Evolutionary conservation across 2,888 invertebrate genomes (phyloP).

Genomic region (Lissocephala sabroskyi): DNA sequence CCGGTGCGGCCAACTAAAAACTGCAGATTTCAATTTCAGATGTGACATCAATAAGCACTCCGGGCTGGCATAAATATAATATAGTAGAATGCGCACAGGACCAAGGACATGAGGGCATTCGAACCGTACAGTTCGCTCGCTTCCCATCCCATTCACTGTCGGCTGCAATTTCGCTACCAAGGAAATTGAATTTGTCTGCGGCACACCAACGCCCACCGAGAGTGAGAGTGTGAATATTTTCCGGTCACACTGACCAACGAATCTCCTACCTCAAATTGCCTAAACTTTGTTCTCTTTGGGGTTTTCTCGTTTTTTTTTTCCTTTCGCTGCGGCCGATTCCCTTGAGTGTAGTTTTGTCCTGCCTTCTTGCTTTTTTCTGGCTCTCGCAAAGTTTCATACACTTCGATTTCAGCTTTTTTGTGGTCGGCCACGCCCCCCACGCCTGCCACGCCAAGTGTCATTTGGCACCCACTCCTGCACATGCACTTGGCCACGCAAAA

Average conservation of each 20-base stretch:
- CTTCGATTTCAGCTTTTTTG: conserved; percentile 33
- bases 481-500: conserved; percentile 59
- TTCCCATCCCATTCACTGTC: conserved; percentile 22
- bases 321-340: background rate
- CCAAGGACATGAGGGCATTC: conserved; percentile 9
- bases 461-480: conserved; percentile 55
- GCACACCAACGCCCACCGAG: background rate
- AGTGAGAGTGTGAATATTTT: background rate
- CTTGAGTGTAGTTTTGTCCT: background rate
- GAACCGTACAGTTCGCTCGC: too few species aligned
- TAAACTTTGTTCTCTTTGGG: conserved; percentile 6
- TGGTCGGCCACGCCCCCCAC: conserved; percentile 9
- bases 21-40: conserved; percentile 60
- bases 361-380: background rate
- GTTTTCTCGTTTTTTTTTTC: conserved; percentile 6
- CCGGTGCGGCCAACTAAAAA: background rate
- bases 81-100: conserved; percentile 22
- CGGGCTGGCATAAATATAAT: conserved; percentile 55
- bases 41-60: conserved; percentile 66
- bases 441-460: conserved; percentile 41
- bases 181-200: conserved; percentile 53
- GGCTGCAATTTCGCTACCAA: conserved; percentile 33
- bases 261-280: too few species aligned
- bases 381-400: conserved; percentile 19
- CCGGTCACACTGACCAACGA: background rate